These are phyloP conservation scores for Acropternis orthonyx DNA, from an alignment of 2,797 vertebrate species.

Conservation along the genomic window DNA sequence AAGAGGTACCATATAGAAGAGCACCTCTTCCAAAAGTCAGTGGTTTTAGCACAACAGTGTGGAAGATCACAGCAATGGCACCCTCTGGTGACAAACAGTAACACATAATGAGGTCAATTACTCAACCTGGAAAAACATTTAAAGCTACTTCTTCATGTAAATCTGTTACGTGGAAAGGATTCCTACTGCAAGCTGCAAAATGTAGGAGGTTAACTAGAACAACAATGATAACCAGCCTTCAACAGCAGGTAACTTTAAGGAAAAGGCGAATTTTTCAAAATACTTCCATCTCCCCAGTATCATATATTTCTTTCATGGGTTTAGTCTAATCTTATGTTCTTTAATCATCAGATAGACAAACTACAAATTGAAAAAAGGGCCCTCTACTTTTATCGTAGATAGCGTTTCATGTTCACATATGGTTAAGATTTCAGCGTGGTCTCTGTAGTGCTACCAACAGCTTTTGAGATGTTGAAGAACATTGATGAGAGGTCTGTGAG, in stretches of 20 bases:
- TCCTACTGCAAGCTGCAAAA: neutral
- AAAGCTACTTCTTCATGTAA: neutral
- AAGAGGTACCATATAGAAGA: neutral
- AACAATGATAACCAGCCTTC: neutral
- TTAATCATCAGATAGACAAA: neutral
- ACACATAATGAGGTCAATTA: neutral
- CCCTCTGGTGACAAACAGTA: constrained; percentile 23
- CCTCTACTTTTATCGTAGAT: neutral
- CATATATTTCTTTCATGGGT: neutral
- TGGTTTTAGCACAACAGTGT: neutral
- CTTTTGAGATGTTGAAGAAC: constrained; percentile 1
- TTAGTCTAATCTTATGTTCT: neutral
- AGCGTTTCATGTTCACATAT: neutral
- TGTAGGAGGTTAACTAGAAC: neutral
- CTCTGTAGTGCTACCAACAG: neutral
- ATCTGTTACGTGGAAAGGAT: neutral
- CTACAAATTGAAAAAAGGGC: neutral
- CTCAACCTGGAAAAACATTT: neutral
- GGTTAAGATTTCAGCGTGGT: neutral
- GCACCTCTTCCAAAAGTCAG: neutral
- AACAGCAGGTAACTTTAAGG: neutral
- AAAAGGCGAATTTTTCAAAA: neutral
- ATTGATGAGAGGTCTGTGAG: neutral
- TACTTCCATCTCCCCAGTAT: neutral
- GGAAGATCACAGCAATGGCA: constrained; percentile 40